Percentiles rank a stretch among this genome's conserved stretches.
Conservation (phyloP, 2,113 vertebrate species). For the Oxyura jamaicensis region DNA sequence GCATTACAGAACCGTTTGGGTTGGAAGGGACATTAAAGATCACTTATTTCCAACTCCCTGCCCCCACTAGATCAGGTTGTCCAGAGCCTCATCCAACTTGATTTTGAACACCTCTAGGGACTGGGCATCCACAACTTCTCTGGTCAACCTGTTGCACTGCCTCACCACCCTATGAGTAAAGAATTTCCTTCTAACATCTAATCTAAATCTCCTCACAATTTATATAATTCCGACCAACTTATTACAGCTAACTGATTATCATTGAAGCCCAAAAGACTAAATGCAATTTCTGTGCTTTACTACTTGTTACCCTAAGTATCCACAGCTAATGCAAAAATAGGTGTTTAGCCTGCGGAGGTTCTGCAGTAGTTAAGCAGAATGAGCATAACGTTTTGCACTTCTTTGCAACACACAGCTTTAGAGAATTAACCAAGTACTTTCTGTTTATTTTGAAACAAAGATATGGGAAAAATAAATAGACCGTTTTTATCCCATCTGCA, state of each 20-base stretch:
- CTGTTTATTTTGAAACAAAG: not conserved
- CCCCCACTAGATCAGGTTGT: no score
- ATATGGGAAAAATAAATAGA: not conserved
- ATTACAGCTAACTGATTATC: not conserved
- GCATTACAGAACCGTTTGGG: no score
- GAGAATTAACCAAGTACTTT: not conserved
- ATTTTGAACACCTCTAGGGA: no score
- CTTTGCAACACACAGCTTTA: not conserved
- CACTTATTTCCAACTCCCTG: no score
- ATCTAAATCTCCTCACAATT: no score
- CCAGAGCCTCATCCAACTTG: no score
- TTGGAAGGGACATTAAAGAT: no score
- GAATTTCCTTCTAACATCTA: no score
- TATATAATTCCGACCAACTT: not conserved
- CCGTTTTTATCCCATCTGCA: not conserved
- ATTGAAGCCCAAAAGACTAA: not conserved
- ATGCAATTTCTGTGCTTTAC: not conserved
- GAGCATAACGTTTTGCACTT: not conserved
- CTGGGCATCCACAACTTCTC: no score
- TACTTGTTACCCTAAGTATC: not conserved
- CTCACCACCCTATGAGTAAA: no score
- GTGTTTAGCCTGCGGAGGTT: not conserved
- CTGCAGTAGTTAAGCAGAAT: not conserved
- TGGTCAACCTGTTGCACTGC: no score
- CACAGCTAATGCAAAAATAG: not conserved